phyloP scores from a whole-genome alignment of 2,888 invertebrate genomes.

The Gari tellinella region DNA sequence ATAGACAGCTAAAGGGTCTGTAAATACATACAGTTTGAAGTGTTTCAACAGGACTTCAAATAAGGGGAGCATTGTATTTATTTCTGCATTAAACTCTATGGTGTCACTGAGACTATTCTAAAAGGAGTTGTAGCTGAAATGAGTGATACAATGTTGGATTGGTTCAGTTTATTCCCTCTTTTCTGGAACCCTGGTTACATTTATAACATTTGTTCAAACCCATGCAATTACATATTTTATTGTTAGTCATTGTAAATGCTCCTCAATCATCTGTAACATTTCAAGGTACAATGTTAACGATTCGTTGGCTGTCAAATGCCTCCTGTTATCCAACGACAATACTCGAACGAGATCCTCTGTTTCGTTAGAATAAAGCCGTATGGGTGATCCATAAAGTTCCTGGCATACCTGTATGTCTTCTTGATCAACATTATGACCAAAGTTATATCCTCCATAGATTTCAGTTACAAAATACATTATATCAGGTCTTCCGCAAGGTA shows the following conservation, averaged over 20 bases:
- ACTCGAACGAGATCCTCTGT: not conserved
- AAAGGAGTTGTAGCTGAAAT: no score
- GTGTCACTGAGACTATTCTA: no score
- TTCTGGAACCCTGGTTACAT: no score
- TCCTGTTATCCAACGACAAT: not conserved
- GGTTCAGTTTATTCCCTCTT: no score
- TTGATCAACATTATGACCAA: constrained; percentile 6
- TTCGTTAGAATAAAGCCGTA: not conserved
- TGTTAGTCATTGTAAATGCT: not conserved
- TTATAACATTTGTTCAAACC: no score
- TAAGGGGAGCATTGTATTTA: no score
- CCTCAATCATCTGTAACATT: not conserved
- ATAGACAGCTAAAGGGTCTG: no score
- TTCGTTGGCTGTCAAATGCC: not conserved
- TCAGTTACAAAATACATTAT: constrained; percentile 12
- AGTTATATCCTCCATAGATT: constrained; percentile 9
- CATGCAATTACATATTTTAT: no score
- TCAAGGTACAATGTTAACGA: not conserved
- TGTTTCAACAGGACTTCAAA: no score
- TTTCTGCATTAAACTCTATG: no score
- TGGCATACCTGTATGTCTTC: constrained; percentile 2
- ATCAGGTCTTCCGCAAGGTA: constrained; percentile 13
- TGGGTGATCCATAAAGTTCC: constrained; percentile 1
- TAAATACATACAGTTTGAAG: no score
- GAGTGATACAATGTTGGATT: no score